These are phyloP conservation scores for Netelia inedita DNA, from an alignment of 2,888 invertebrate species.

Conservation along the genomic window DNA sequence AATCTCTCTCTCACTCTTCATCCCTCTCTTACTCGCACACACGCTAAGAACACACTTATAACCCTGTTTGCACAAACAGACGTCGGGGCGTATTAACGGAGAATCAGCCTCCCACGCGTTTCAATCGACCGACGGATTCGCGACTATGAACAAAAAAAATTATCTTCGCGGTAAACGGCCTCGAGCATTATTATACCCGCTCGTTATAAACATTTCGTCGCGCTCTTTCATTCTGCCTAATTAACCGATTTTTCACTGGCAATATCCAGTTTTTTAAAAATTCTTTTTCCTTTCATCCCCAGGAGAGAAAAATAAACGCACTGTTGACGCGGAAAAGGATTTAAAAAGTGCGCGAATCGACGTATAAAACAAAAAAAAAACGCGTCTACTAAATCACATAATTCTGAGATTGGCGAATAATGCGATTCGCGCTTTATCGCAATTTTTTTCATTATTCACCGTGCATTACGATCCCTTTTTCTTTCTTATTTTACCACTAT, in stretches of 20 bases:
- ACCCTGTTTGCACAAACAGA: constrained; percentile 60
- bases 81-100: constrained; percentile 45
- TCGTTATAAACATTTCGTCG: constrained; percentile 17
- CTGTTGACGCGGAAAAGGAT: neutral
- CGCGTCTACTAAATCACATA: neutral
- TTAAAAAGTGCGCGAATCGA: neutral
- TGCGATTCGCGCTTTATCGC: neutral
- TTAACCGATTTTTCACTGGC: constrained; percentile 3
- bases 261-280: neutral
- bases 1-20: constrained; percentile 52
- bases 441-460: neutral
- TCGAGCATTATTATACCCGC: neutral
- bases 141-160: constrained; percentile 32
- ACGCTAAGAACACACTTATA: constrained; percentile 41
- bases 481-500: neutral
- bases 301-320: neutral
- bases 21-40: neutral
- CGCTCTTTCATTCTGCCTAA: constrained; percentile 28
- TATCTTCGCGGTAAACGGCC: constrained; percentile 25
- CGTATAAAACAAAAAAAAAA: neutral
- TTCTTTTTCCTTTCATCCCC: neutral
- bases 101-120: constrained; percentile 41
- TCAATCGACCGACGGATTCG: constrained; percentile 44
- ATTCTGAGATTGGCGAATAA: neutral
- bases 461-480: neutral